phyloP scores from a whole-genome alignment of 2,888 invertebrate genomes.

The Pammene aurita region DNA sequence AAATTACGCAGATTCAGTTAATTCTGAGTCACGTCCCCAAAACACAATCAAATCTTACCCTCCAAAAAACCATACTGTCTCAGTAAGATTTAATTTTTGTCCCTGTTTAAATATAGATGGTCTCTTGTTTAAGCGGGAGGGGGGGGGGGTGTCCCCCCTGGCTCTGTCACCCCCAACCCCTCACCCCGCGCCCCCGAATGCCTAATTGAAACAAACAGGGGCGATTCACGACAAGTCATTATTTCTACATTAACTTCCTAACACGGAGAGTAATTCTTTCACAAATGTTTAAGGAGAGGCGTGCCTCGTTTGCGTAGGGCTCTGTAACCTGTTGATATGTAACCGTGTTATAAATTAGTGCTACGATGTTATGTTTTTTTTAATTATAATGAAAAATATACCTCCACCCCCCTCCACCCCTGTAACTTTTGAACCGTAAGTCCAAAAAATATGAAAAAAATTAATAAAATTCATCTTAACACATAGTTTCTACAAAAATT shows the following conservation, averaged over 20 bases:
- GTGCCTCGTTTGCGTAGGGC: constrained; percentile 14
- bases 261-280: constrained; percentile 43
- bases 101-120: constrained; percentile 74
- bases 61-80: constrained; percentile 56
- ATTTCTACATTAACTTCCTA: constrained; percentile 74
- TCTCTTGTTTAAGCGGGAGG: constrained; percentile 45
- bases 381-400: background rate
- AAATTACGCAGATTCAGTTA: constrained; percentile 16
- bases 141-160: constrained; percentile 43
- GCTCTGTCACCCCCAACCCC: background rate
- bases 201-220: constrained; percentile 83
- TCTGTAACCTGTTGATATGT: constrained; percentile 8
- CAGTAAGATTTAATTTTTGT: constrained; percentile 74
- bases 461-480: too few species aligned
- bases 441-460: too few species aligned
- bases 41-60: constrained; percentile 51
- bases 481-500: too few species aligned
- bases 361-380: background rate
- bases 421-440: too few species aligned
- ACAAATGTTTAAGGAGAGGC: constrained; percentile 32
- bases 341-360: background rate
- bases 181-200: constrained; percentile 54
- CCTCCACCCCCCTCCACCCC: too few species aligned
- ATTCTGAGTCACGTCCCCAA: constrained; percentile 24
- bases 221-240: constrained; percentile 78